These are phyloP conservation scores for Eurystomus gularis DNA, from an alignment of 2,113 vertebrate species.

Conservation along the genomic window DNA sequence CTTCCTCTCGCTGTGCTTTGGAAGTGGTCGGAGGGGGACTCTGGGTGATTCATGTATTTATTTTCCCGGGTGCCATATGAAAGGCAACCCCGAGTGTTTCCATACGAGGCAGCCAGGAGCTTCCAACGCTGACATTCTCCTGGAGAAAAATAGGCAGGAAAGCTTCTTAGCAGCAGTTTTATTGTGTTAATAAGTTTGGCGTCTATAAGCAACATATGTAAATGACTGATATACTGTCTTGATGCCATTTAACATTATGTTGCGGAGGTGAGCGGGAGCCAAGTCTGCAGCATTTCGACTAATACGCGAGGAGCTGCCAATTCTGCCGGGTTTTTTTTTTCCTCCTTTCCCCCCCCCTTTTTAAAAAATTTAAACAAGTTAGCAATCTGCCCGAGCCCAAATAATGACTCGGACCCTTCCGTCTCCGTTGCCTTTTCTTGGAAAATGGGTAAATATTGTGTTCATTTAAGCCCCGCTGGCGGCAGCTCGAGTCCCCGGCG, in stretches of 20 bases:
- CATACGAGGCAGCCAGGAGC: constrained; percentile 34
- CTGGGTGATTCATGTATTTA: constrained; percentile 12
- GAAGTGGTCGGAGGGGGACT: neutral
- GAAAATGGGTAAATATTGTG: neutral
- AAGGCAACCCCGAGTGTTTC: constrained; percentile 49
- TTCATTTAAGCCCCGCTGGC: neutral
- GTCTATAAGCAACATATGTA: constrained; percentile 75
- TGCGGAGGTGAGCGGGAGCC: constrained; percentile 66
- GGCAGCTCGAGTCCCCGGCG: neutral
- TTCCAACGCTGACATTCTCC: constrained; percentile 58
- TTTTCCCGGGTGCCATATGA: constrained; percentile 28
- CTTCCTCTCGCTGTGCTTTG: neutral
- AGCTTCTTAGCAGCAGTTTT: constrained; percentile 63
- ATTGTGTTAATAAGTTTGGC: constrained; percentile 73
- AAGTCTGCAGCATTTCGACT: constrained; percentile 64
- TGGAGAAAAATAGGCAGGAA: constrained; percentile 62
- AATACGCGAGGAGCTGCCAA: constrained; percentile 55
- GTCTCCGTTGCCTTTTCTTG: rapidly evolving
- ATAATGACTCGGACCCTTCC: neutral
- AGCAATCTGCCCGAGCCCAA: neutral
- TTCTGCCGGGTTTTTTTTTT: neutral
- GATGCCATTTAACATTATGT: constrained; percentile 68
- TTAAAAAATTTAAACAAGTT: neutral
- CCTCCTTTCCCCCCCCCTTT: rapidly evolving
- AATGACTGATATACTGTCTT: constrained; percentile 68